Base-by-base conservation (phyloP, 2,113 vertebrate species). In the Cebus imitator region DNA sequence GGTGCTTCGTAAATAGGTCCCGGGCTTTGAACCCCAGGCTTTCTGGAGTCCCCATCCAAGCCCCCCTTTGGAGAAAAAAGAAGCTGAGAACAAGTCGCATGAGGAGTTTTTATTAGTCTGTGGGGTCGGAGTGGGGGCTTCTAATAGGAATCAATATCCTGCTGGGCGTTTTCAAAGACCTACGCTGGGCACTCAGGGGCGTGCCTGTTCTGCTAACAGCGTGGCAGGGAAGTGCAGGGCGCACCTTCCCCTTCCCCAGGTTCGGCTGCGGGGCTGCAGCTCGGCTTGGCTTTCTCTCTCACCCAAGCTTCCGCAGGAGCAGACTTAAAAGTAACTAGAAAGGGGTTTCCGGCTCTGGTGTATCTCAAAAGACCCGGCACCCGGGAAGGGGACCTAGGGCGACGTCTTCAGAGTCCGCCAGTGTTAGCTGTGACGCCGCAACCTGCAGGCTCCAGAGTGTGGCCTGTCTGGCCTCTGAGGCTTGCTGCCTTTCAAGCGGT, bases 401-500 rank as follows among this genome's bases (percentile, higher is more conserved):
- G 81, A 35, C 5, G 20, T n/a, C 37, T 23, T n/a, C 25, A 16
- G 55, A 64, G 75, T 14, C 80, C 61, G 52, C 52, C 87, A 25
- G 64, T 37, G 40, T 43, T 16, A 4, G 11, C 4, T 23, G 0
- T 0, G 18, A 11, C 2, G 8, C 76, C 3, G 2, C 55, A 7
- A 14, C 72, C 86, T 55, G 48, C 66, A 30, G 78, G 45, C 80
- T 87, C 61, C 32, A n/a, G 48, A 57, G 68, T 2, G 30, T 1
- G 45, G 45, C 32, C 79, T 52, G 83, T 93, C 96, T 75, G 17
- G 68, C 92, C 97, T 96, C 66, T 52, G 66, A 97, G 82, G 85
- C 95, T 80, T 94, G 89, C 90, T 97, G 90, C 12, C 94, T 98
- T 98, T 93, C 94, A 95, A 96, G 96, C 89, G 98, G 97, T 97